Percentiles rank a stretch among this genome's conserved stretches.
Evolutionary conservation across 1,140 invertebrate species (phyloP).

Genomic region (Stenopsyche tienmushanensis): DNA sequence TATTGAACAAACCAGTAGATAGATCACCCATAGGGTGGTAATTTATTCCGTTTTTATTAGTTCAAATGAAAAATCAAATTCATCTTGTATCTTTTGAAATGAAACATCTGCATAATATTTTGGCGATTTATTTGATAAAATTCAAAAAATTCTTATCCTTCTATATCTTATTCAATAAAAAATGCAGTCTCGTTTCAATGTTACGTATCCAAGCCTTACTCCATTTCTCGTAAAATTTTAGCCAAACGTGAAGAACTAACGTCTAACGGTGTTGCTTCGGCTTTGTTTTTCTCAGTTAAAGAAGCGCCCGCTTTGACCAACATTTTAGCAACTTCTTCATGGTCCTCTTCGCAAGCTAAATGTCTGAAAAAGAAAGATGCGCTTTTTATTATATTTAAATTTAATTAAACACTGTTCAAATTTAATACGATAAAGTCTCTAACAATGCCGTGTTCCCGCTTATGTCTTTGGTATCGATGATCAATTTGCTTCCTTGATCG

Average conservation of each 20-base stretch:
- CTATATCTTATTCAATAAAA: not conserved
- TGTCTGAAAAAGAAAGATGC: no score
- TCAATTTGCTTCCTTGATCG: slow-evolving; percentile 48
- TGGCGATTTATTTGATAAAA: not conserved
- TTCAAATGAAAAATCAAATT: not conserved
- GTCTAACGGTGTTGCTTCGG: slow-evolving; percentile 70
- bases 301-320: slow-evolving; percentile 69
- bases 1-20: no score
- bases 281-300: slow-evolving; percentile 66
- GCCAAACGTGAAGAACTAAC: slow-evolving; percentile 55
- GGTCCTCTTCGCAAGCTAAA: slow-evolving; percentile 82
- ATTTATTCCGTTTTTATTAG: no score
- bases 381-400: slow-evolving; percentile 1
- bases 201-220: not conserved
- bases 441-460: slow-evolving; percentile 47
- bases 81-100: not conserved
- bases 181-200: not conserved
- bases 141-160: not conserved
- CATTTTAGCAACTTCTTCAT: slow-evolving; percentile 66
- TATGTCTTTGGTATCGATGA: slow-evolving; percentile 47
- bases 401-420: not conserved
- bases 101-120: not conserved
- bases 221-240: slow-evolving; percentile 23
- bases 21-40: no score
- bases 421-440: slow-evolving; percentile 9